Evolutionary conservation across 2,113 vertebrate genomes (phyloP).

Genomic region (Alexandromys fortis): DNA sequence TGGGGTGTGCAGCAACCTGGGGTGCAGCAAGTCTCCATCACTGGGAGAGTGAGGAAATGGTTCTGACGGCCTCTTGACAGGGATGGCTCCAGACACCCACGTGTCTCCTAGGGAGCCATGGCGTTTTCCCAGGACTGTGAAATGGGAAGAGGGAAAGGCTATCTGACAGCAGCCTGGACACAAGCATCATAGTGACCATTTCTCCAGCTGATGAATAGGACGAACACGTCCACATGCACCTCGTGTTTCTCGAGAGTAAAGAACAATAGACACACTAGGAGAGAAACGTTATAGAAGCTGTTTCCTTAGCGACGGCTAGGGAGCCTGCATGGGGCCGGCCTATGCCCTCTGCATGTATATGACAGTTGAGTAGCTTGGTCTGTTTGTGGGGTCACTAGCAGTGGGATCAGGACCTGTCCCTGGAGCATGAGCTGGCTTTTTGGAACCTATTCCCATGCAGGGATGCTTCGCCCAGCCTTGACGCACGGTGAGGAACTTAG

Average conservation of each 20-base stretch:
- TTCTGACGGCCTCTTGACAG: not conserved
- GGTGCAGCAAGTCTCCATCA: accelerated
- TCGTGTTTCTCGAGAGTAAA: not conserved
- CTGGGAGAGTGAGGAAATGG: not conserved
- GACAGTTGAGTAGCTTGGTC: no score
- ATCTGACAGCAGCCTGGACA: not conserved
- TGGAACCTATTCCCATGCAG: no score
- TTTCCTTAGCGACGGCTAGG: not conserved
- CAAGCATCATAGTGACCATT: not conserved
- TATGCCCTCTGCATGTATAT: no score
- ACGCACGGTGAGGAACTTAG: no score
- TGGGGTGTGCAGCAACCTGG: accelerated
- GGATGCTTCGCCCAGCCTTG: no score
- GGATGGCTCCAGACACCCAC: not conserved
- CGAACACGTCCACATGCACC: not conserved
- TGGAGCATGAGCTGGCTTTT: no score
- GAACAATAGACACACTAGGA: not conserved
- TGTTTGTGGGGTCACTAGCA: no score
- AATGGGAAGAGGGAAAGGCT: not conserved
- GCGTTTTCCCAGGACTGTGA: slow-evolving; percentile 89
- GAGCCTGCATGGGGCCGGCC: no score
- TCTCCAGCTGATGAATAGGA: not conserved
- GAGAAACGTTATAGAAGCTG: not conserved
- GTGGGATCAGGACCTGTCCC: no score
- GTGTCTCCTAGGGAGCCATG: slow-evolving; percentile 80